phyloP scores from a whole-genome alignment of 2,113 vertebrate species.

The Tor tambroides region DNA sequence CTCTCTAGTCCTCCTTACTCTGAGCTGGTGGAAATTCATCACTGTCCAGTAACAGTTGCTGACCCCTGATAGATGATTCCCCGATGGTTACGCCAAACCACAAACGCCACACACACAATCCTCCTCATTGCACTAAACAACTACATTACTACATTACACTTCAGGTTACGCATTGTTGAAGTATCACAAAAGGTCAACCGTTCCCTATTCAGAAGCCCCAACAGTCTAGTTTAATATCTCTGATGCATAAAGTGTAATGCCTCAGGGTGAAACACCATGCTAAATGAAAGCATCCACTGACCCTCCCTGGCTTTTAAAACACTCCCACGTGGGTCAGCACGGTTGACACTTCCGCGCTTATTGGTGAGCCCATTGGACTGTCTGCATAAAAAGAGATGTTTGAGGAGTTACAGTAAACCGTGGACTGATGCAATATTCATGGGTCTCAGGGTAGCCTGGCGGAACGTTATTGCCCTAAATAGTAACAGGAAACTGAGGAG shows the following conservation, averaged over 20 bases:
- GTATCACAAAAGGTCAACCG: conserved; percentile 14
- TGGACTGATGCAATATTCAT: conserved; percentile 68
- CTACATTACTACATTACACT: background rate
- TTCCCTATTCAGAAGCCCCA: background rate
- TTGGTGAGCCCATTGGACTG: conserved; percentile 43
- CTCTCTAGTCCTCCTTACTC: conserved; percentile 62
- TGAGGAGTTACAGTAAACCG: conserved; percentile 65
- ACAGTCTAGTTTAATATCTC: conserved; percentile 16
- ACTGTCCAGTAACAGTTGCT: conserved; percentile 77
- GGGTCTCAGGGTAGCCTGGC: conserved; percentile 46
- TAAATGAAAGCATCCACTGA: conserved; percentile 13
- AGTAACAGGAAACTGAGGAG: conserved; percentile 57
- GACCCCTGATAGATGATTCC: conserved; percentile 42
- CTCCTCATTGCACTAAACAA: background rate
- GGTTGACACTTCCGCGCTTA: conserved; percentile 44
- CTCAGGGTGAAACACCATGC: background rate
- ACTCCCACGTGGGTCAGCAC: background rate
- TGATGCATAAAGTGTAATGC: conserved; percentile 13
- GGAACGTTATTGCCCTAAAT: conserved; percentile 60
- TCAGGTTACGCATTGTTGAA: background rate
- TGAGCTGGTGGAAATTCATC: conserved; percentile 74
- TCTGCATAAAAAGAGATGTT: conserved; percentile 52
- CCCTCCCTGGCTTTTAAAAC: conserved; percentile 26
- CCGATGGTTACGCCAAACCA: conserved; percentile 35
- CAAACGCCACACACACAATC: conserved; percentile 6